A percentile compares a stretch with the other conserved stretches of the same genome.
Conservation (phyloP, 2,888 invertebrate species). For the Catonia carolina region DNA sequence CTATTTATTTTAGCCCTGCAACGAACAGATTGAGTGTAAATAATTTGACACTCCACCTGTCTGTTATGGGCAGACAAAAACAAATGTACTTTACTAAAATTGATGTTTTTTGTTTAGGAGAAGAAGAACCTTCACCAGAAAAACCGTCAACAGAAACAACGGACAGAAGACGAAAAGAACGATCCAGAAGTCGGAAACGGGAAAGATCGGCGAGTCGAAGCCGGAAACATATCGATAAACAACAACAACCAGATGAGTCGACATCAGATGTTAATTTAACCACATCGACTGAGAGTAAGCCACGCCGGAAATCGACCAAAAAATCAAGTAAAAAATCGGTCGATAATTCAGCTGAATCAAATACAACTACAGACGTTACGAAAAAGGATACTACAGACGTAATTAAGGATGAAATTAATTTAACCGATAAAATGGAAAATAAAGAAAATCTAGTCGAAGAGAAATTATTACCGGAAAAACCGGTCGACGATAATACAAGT, state of each 20-base stretch:
- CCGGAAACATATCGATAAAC: conserved; percentile 25
- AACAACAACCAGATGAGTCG: conserved; percentile 25
- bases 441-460: conserved; percentile 17
- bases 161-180: conserved; percentile 50
- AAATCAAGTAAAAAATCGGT: conserved; percentile 38
- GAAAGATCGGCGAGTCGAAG: conserved; percentile 35
- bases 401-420: no score
- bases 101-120: no score
- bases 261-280: conserved; percentile 27
- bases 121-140: conserved; percentile 22
- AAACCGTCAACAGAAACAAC: conserved; percentile 26
- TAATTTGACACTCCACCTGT: no score
- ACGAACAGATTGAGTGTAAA: no score
- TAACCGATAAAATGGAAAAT: conserved; percentile 25
- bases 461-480: conserved; percentile 9
- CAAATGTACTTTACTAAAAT: no score
- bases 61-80: no score
- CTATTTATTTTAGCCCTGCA: no score
- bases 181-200: conserved; percentile 41
- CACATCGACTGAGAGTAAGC: conserved; percentile 25
- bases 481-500: conserved; percentile 37
- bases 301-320: conserved; percentile 25
- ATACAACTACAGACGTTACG: conserved; percentile 21
- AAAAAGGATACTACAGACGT: conserved; percentile 36
- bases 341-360: conserved; percentile 38